A percentile compares a stretch with the other conserved stretches of the same genome.
Evolutionary conservation across 2,113 vertebrate species (phyloP).

Genomic region (Triplophysa dalaica): DNA sequence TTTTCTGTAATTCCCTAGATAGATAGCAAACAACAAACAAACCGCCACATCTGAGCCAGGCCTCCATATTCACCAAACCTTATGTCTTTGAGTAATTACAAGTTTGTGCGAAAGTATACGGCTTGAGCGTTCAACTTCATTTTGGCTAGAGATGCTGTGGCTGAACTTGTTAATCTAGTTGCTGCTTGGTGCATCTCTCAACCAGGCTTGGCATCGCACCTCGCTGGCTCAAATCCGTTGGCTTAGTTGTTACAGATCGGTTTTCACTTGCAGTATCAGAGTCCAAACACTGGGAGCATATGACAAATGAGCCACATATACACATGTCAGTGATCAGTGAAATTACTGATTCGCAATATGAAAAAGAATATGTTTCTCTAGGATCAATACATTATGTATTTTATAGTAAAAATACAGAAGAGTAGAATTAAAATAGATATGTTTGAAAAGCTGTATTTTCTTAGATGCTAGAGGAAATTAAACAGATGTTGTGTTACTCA

Average conservation of each 20-base stretch:
- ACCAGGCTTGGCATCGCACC: slow-evolving; percentile 35
- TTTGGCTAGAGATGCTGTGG: slow-evolving; percentile 38
- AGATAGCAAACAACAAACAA: slow-evolving; percentile 30
- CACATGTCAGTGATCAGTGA: not conserved
- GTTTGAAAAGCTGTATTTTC: not conserved
- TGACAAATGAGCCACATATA: slow-evolving; percentile 23
- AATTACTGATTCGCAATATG: not conserved
- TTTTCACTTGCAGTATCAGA: slow-evolving; percentile 26
- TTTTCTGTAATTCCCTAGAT: slow-evolving; percentile 26
- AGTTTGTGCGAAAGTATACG: slow-evolving; percentile 33
- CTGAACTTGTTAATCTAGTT: slow-evolving; percentile 52
- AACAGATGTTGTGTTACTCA: not conserved
- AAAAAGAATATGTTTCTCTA: not conserved
- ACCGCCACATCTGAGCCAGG: slow-evolving; percentile 17
- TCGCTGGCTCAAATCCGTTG: slow-evolving; percentile 37
- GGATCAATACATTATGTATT: too few relatives aligned
- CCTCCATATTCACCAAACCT: slow-evolving; percentile 38
- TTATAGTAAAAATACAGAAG: too few relatives aligned
- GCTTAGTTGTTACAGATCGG: slow-evolving; percentile 36
- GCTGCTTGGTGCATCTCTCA: slow-evolving; percentile 39
- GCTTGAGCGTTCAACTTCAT: slow-evolving; percentile 37
- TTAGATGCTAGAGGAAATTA: not conserved
- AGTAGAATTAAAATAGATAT: too few relatives aligned
- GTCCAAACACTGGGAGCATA: slow-evolving; percentile 3
- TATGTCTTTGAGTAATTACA: slow-evolving; percentile 32